Conservation (phyloP, 2,797 vertebrate genomes). For the Champsocephalus gunnari region DNA sequence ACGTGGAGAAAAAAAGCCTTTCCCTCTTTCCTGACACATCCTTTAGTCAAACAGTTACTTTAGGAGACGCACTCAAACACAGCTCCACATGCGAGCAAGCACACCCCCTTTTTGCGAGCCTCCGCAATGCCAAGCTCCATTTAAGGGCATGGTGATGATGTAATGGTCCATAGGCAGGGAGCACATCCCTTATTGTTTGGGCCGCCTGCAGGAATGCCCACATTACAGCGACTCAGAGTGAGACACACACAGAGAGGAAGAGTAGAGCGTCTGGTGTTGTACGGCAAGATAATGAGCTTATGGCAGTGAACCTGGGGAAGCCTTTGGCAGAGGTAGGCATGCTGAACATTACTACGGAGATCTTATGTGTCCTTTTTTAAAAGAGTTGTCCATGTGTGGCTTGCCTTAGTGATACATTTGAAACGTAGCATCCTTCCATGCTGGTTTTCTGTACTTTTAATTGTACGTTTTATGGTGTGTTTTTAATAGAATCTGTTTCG, state of each 20-base stretch:
- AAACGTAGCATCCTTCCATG: conserved; percentile 12
- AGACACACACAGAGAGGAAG: conserved; percentile 55
- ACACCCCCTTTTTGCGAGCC: conserved; percentile 81
- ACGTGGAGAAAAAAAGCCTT: conserved; percentile 46
- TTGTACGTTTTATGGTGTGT: neutral
- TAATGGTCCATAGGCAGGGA: conserved; percentile 93
- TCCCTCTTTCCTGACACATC: conserved; percentile 40
- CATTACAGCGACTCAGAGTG: conserved; percentile 83
- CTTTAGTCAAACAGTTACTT: conserved; percentile 54
- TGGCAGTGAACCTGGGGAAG: conserved; percentile 57
- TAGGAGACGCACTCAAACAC: conserved; percentile 43
- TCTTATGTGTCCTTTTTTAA: conserved; percentile 14
- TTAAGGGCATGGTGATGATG: conserved; percentile 96
- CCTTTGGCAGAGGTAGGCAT: conserved; percentile 72
- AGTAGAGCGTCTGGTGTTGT: conserved; percentile 45
- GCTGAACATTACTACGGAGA: conserved; percentile 1
- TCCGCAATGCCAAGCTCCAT: conserved; percentile 89
- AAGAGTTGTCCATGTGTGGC: neutral
- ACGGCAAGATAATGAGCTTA: conserved; percentile 57
- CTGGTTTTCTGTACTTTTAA: conserved; percentile 1
- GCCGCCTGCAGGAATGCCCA: conserved; percentile 91
- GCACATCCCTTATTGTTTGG: conserved; percentile 95
- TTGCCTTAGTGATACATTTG: conserved; percentile 26
- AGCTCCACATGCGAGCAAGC: conserved; percentile 52
- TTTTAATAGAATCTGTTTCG: neutral